Percentiles rank a stretch among this genome's conserved stretches.
Conservation (phyloP, 30 jellyfish, hydroid and myxozoan genomes). For the Catostylus mosaicus region DNA sequence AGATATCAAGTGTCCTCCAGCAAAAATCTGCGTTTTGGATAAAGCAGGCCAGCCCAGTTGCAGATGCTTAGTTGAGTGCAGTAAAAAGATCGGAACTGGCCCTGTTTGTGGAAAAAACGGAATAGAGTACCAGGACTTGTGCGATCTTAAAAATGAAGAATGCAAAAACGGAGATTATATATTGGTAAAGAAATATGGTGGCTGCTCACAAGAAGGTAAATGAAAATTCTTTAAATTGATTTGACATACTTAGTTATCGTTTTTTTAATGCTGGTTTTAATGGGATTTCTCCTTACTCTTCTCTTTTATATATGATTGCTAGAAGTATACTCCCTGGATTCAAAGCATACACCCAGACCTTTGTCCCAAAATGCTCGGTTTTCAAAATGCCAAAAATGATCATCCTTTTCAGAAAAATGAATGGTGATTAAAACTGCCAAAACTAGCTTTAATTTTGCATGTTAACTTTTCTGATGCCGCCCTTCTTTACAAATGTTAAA, state of each 20-base stretch:
- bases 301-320: too few relatives aligned
- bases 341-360: too few relatives aligned
- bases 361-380: too few relatives aligned
- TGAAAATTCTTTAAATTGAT: not conserved
- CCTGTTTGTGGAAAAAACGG: conserved; percentile 67
- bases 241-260: not conserved
- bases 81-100: conserved; percentile 37
- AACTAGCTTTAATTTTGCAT: too few relatives aligned
- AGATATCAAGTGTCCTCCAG: conserved; percentile 56
- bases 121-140: conserved; percentile 44
- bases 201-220: conserved; percentile 21
- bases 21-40: conserved; percentile 41
- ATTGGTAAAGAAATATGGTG: conserved; percentile 54
- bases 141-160: conserved; percentile 57
- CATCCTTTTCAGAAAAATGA: too few relatives aligned
- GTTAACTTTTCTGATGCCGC: too few relatives aligned
- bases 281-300: too few relatives aligned
- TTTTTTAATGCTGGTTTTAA: too few relatives aligned
- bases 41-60: conserved; percentile 40
- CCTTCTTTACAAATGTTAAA: too few relatives aligned
- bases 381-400: too few relatives aligned
- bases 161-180: conserved; percentile 45
- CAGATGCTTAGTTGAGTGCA: conserved; percentile 53
- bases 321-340: too few relatives aligned
- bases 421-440: too few relatives aligned